phyloP scores from a whole-genome alignment of 1,140 invertebrate genomes.

The Papilio glaucus region DNA sequence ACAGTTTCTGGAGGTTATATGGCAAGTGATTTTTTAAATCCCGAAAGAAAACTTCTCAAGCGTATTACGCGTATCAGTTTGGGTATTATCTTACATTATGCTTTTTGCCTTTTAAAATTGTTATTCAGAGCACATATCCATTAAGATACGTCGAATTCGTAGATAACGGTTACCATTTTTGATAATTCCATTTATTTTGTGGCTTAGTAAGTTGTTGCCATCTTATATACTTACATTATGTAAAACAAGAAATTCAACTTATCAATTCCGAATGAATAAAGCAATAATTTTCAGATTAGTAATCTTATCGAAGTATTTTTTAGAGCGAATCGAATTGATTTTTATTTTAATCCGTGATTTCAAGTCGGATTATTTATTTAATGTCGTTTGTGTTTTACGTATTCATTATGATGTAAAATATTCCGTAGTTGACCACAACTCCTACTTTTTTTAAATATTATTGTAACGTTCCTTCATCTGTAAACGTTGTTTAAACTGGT shows the following conservation, averaged over 20 bases:
- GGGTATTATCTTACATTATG: conserved; percentile 36
- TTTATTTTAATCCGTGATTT: not conserved
- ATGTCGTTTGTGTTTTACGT: not conserved
- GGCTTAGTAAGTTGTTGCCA: not conserved
- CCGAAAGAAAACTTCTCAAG: conserved; percentile 34
- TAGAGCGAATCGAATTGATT: not conserved
- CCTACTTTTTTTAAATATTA: no score
- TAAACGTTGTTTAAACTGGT: no score
- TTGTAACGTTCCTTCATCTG: no score
- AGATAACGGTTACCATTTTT: not conserved
- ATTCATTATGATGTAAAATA: not conserved
- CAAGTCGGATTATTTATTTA: not conserved
- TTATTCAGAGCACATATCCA: conserved; percentile 26
- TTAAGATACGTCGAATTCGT: not conserved
- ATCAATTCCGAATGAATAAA: not conserved
- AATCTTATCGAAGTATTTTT: not conserved
- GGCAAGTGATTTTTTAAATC: conserved; percentile 32
- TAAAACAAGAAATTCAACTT: not conserved
- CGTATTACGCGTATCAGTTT: conserved; percentile 37
- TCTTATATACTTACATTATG: not conserved
- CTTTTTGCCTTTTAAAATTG: conserved; percentile 37
- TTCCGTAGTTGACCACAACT: no score
- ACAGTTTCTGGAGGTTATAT: not conserved
- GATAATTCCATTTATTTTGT: not conserved
- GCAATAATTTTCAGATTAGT: not conserved